Base-by-base conservation (phyloP, 2,797 vertebrate species). In the Sebastes dallii region DNA sequence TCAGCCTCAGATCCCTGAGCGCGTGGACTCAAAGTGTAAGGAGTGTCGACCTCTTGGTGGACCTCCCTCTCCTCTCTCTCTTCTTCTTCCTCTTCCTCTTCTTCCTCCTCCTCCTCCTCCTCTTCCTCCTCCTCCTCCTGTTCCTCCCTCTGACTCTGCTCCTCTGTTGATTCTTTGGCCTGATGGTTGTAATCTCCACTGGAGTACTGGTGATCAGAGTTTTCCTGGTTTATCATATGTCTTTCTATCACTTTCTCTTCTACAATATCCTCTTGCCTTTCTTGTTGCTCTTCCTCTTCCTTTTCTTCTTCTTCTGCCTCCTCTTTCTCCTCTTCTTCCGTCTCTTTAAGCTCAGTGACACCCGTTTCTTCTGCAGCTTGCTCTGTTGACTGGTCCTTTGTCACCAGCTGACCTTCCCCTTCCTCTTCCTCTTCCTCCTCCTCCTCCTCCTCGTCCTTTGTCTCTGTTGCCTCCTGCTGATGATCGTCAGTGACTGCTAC, bases 141-240 rank as follows among this genome's bases (percentile, higher is more conserved):
- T 1, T 81, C 89, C 9, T 88, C 87, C n/a, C 80, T 88, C 22
- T 89, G 75, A 91, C 0, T 95, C 92, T 0, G 93, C 90, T 73
- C 71, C 65, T 75, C 77, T 72, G 50, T 77, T 75, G 46, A 80
- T 32, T 92, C 93, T 93, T 95, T 95, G 87, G 87, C 85, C 80
- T 91, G 90, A 62, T 93, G 88, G 85, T 86, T 93, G 73, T 93
- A 95, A 83, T 94, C 94, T 52, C 95, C 96, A 55, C 95, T 96
- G 71, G 94, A 96, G 89, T 96, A 96, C 75, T 95, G 96, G 79
- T 96, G 96, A 75, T 96, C 96, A 6, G 94, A 94, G 87, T 95
- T 96, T 85, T 95, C 93, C 90, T 95, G 95, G 65, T 81, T 91
- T 2, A 91, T 75, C 50, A 87, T 83, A 55, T 88, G 94, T 61